A percentile compares a stretch with the other conserved stretches of the same genome.
phyloP scores from a whole-genome alignment of 2,797 vertebrate species.

The Amazona ochrocephala region DNA sequence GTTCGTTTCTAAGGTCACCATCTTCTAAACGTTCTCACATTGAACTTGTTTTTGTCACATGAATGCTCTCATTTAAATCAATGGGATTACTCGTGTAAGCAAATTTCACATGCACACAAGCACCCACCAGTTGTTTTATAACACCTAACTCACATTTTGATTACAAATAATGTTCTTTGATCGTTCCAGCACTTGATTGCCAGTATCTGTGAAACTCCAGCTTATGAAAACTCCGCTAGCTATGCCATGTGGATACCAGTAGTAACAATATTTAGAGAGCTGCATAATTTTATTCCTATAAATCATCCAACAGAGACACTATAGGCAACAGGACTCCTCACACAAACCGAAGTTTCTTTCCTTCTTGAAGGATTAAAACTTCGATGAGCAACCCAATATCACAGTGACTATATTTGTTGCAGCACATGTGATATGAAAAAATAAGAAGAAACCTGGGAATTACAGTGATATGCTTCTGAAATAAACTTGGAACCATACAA shows the following conservation, averaged over 20 bases:
- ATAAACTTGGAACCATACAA: neutral
- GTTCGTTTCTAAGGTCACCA: constrained; percentile 33
- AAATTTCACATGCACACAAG: constrained; percentile 31
- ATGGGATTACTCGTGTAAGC: constrained; percentile 41
- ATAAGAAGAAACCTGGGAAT: neutral
- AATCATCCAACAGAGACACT: neutral
- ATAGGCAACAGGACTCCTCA: neutral
- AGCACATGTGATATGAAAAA: neutral
- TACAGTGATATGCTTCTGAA: neutral
- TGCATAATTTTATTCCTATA: neutral
- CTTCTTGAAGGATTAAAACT: neutral
- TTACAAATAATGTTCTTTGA: constrained; percentile 54
- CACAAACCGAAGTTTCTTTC: neutral
- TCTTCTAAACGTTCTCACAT: constrained; percentile 21
- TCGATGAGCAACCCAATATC: neutral
- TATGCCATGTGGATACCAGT: neutral
- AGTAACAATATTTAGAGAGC: neutral
- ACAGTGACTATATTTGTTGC: neutral
- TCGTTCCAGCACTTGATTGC: neutral
- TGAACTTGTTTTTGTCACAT: constrained; percentile 47
- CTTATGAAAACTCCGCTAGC: neutral
- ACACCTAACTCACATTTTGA: constrained; percentile 46
- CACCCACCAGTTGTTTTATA: constrained; percentile 35
- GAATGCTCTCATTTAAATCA: constrained; percentile 54
- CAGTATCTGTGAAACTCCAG: neutral